Evolutionary conservation across 64 coral and sea anemone species (phyloP).

Genomic region (Montipora cactus): DNA sequence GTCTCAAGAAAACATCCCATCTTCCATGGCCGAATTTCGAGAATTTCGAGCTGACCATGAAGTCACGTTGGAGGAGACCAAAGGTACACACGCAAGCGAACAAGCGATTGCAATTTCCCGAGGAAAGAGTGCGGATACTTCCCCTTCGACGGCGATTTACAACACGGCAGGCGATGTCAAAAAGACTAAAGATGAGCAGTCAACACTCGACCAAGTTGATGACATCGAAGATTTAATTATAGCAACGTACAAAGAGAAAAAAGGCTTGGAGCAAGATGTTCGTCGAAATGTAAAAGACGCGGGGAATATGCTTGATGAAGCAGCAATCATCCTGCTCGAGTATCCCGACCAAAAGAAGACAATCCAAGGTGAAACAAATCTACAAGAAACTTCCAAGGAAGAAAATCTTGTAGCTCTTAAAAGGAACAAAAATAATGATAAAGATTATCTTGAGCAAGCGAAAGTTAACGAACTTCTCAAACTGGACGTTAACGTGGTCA

Average conservation of each 20-base stretch:
- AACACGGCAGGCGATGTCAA: too few relatives aligned
- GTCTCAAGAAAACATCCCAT: neutral
- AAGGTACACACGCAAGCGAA: too few relatives aligned
- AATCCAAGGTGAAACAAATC: neutral
- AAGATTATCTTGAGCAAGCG: neutral
- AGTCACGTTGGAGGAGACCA: neutral
- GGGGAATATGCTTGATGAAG: neutral
- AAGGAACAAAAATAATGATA: neutral
- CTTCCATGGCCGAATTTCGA: neutral
- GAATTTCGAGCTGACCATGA: neutral
- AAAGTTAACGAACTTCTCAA: constrained; percentile 39
- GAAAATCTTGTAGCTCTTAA: neutral
- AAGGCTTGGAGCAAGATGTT: neutral
- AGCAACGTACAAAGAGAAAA: neutral
- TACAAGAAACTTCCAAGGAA: neutral
- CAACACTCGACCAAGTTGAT: neutral
- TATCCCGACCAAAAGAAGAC: neutral
- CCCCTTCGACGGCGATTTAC: too few relatives aligned
- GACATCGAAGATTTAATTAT: neutral
- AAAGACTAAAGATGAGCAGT: too few relatives aligned
- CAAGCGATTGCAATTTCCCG: too few relatives aligned
- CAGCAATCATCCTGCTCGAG: neutral
- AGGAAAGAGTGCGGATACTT: too few relatives aligned
- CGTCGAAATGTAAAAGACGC: neutral
- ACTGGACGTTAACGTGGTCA: neutral